Evolutionary conservation across 2,113 vertebrate species (phyloP), one percentile per base, ranked within the genome.

Genomic region (Hemichromis elongatus): DNA sequence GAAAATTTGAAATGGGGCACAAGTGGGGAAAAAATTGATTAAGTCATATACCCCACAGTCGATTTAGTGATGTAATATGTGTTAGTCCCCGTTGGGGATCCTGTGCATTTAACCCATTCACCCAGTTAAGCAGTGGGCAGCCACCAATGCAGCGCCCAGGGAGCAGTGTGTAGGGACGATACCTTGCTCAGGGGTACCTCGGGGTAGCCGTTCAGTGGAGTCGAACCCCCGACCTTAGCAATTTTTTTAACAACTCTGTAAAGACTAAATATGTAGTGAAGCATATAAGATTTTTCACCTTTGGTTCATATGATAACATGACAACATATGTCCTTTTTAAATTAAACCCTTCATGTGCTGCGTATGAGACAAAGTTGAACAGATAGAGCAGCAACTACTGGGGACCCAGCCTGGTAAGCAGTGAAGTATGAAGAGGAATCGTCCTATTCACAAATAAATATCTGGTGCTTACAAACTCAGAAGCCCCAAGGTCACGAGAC

Each of bases 11-110:
- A 30, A 47, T 30, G 16, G 68, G 47, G 68, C 68, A 50, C 42
- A 26, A 45, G 21, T 70, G 21, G 40, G 28, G 12, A 0, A 1
- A 42, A 40, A 3, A 21, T 0, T 18, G 0, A 73, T 2, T 16
- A 47, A 47, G 24, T 14, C 42, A 47, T 47, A 30, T 30, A 19
- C 24, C 24, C 4, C 10, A 3, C 9, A 50, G 42, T 50, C 42
- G 68, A 2, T 50, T 75, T 75, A 75, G 24, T 70, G 66, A 70
- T n/a, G n/a, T n/a, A n/a, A n/a, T n/a, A n/a, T n/a, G n/a, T n/a
- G n/a, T n/a, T n/a, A n/a, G n/a, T n/a, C n/a, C n/a, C n/a, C n/a
- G n/a, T n/a, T n/a, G n/a, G n/a, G n/a, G n/a, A n/a, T n/a, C n/a
- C n/a, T n/a, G n/a, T n/a, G n/a, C n/a, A n/a, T n/a, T n/a, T n/a